Evolutionary conservation across 23 tunicate species (phyloP).

Genomic region (Styela clava): DNA sequence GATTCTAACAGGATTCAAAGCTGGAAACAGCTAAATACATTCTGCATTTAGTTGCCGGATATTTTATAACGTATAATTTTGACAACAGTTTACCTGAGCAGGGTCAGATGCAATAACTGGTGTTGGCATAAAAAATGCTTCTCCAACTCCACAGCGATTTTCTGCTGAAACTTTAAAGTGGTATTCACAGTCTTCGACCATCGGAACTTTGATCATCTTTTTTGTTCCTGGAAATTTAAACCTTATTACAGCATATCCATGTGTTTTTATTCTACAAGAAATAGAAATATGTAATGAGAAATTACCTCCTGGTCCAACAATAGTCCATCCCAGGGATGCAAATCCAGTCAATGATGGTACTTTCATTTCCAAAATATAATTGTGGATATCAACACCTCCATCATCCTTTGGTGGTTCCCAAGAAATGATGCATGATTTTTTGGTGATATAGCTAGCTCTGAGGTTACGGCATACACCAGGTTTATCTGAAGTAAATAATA

Average conservation of each 20-base stretch:
- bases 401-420: constrained; percentile 97
- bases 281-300: neutral
- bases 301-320: constrained; percentile 64
- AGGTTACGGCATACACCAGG: constrained; percentile 77
- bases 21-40: no score
- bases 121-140: constrained; percentile 39
- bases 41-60: no score
- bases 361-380: constrained; percentile 88
- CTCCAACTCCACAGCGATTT: constrained; percentile 86
- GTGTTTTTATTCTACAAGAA: neutral
- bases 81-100: constrained; percentile 24
- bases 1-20: no score
- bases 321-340: constrained; percentile 84
- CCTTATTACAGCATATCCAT: neutral
- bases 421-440: constrained; percentile 59
- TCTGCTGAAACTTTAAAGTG: constrained; percentile 92
- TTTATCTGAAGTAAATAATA: constrained; percentile 35
- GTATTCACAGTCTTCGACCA: constrained; percentile 72
- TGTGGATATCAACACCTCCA: constrained; percentile 79
- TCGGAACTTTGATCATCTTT: constrained; percentile 52
- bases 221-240: constrained; percentile 39
- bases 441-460: constrained; percentile 73
- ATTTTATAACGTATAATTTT: no score
- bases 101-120: constrained; percentile 71
- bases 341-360: constrained; percentile 77